Evolutionary conservation across 2,888 invertebrate genomes (phyloP), one percentile per base, ranked within the genome.

Genomic region (Sabatieria punctata): DNA sequence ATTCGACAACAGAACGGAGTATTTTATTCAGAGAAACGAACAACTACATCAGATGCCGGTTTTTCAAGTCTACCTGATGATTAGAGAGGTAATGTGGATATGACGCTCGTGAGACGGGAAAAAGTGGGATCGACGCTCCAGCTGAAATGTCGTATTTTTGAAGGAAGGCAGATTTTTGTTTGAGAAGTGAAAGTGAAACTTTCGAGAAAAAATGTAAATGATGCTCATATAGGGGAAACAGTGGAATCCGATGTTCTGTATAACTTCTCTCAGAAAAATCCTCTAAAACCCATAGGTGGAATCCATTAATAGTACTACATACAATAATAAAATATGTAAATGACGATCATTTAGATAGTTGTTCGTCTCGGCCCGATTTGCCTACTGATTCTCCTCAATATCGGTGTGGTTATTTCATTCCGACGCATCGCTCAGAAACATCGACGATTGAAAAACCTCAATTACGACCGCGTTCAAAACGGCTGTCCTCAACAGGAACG

Each of bases 51-150:
- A 56, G 2, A 54, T 57, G 4, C 38, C 55, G 1, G 49, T 55
- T 1, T 71, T 69, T 62, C 57, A 57, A 36, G 53, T 60, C 15
- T 71, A 70, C 51, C 56, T 68, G 2, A 61, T 67, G 53, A 49
- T 63, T 11, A 61, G 66, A 47, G 70, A 71, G 54, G 60, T 62
- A 49, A 49, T 35, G 40, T 54, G 19, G 53, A 56, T 21, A 49
- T 49, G 19, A 49, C 50, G 21, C 40, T 49, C 2, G 45, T 46
- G 39, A 48, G 46, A 33, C 47, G 52, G 47, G 46, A 49, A 33
- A 42, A 48, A 35, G 37, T 27, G 38, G 33, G 51, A 19, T 46
- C 44, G 13, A 41, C 38, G 22, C 35, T 48, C 19, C n/a, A n/a
- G n/a, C n/a, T n/a, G n/a, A n/a, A n/a, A n/a, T n/a, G n/a, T n/a